These are phyloP conservation scores for Columbina picui DNA, from an alignment of 2,113 vertebrate species.

Conservation along the genomic window DNA sequence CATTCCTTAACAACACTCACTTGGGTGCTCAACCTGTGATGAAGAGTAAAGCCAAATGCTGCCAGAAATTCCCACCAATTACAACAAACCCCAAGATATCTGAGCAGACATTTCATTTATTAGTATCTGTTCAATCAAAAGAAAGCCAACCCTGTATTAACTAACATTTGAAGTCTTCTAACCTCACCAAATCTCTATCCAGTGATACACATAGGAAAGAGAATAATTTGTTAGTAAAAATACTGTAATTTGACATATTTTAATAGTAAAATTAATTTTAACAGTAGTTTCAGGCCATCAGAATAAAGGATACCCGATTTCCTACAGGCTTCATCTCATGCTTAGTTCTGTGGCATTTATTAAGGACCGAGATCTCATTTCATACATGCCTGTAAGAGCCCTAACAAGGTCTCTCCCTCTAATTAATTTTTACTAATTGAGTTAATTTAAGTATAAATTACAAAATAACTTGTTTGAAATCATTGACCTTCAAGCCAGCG, in stretches of 20 bases:
- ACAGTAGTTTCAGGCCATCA: neutral
- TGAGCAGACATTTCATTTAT: neutral
- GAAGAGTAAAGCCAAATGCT: neutral
- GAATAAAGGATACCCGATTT: neutral
- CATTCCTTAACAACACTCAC: neutral
- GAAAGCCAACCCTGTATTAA: neutral
- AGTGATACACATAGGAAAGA: neutral
- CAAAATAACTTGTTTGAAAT: neutral
- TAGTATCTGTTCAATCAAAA: neutral
- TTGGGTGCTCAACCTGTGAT: neutral
- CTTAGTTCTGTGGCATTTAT: neutral
- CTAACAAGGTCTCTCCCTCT: neutral
- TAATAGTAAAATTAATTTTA: neutral
- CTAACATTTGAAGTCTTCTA: neutral
- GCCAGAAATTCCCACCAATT: neutral
- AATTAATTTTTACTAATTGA: no score
- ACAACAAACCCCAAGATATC: neutral
- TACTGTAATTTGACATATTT: no score
- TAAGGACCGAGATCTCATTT: neutral
- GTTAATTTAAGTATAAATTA: neutral
- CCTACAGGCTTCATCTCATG: neutral
- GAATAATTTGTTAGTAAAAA: no score
- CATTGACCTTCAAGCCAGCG: neutral
- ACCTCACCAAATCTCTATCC: neutral
- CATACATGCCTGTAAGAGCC: neutral